Evolutionary conservation across 2,113 vertebrate species (phyloP).

Genomic region (Alexandromys fortis): DNA sequence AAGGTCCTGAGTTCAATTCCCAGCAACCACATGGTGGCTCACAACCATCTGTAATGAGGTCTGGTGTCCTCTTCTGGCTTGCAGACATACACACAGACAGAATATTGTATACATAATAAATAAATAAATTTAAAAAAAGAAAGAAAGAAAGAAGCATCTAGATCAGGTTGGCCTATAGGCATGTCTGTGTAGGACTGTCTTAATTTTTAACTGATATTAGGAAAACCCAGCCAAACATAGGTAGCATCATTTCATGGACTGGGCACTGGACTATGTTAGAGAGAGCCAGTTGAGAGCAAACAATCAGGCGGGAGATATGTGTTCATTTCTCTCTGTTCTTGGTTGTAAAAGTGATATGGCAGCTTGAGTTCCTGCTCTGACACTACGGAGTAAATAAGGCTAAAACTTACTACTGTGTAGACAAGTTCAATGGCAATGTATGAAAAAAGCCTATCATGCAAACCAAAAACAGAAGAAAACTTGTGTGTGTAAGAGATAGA

Average conservation of each 20-base stretch:
- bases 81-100: no score
- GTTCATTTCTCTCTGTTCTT: background rate
- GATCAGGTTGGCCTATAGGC: background rate
- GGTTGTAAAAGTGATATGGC: background rate
- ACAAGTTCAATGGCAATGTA: background rate
- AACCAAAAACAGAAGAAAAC: background rate
- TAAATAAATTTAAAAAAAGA: no score
- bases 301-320: background rate
- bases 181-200: background rate
- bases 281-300: background rate
- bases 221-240: background rate
- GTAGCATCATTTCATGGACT: background rate
- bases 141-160: background rate
- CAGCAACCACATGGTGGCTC: no score
- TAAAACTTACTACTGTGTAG: background rate
- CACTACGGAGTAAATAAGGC: background rate
- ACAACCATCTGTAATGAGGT: no score
- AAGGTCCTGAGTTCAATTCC: no score
- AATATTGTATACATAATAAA: no score
- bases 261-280: background rate
- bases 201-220: background rate
- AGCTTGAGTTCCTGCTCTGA: background rate
- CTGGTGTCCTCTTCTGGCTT: no score
- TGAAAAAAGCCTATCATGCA: background rate
- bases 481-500: background rate